Evolutionary conservation across 1,140 invertebrate species (phyloP), one percentile per base, ranked within the genome.

Genomic region (Camponotus vicinus): DNA sequence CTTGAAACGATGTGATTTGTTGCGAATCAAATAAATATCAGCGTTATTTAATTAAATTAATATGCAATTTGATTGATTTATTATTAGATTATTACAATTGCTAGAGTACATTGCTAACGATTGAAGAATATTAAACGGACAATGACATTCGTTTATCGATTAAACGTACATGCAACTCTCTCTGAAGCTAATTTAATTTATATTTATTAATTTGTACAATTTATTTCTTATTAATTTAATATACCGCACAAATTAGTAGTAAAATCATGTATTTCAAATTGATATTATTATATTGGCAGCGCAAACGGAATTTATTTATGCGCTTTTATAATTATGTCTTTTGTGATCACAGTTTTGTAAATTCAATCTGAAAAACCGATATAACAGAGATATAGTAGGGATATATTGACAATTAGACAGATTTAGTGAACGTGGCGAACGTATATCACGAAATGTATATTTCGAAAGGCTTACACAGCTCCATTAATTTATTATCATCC

Each of bases 71-170:
- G 34, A 80, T 61, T 63, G 69, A 75, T 49, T 32, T 18, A 52
- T 57, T 59, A 59, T 8, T 42, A 27, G n/a, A 63, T 75, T 49
- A 18, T 37, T 45, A 13, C 32, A 42, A 42, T 37, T 45, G 37
- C 18, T 49, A 42, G 45, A 49, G 27, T 42, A 34, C 7, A 71
- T 57, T 57, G 6, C 18, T 61, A 63, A 61, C 57, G 69, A 34
- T 42, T 34, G 40, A 59, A 27, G 27, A 37, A 27, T 13, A 57
- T 57, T 75, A 75, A 75, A 32, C 55, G 27, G 69, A 57, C 61
- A 83, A 83, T 83, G n/a, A 61, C 61, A 82, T 82, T 45, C 5
- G 18, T 42, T 82, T 82, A 82, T 73, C 34, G 40, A 73, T 45
- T 34, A 40, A 73, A 42, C 15, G 3, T 13, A 37, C 3, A 75